These are phyloP conservation scores for Metallyticus violacea DNA, from an alignment of 2,888 invertebrate species.

Conservation along the genomic window DNA sequence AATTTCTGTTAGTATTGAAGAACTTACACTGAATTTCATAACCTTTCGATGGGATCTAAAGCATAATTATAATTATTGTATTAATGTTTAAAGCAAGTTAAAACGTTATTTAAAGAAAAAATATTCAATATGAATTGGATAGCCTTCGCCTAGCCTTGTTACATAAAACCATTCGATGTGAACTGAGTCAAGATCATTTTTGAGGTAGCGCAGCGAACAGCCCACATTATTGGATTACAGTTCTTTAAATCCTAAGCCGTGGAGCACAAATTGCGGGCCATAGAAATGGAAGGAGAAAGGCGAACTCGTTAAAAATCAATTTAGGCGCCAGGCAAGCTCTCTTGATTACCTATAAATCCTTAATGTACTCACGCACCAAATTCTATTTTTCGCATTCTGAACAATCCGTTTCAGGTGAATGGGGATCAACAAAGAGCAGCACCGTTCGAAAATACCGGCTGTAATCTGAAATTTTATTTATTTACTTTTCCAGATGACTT, in stretches of 20 bases:
- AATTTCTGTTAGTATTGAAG: too few relatives aligned
- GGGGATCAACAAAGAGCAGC: not conserved
- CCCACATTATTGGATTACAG: not conserved
- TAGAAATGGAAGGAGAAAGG: too few relatives aligned
- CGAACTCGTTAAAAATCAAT: not conserved
- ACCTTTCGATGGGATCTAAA: too few relatives aligned
- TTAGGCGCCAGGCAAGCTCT: not conserved
- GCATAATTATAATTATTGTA: too few relatives aligned
- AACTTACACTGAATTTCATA: too few relatives aligned
- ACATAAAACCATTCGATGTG: not conserved
- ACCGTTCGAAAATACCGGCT: not conserved
- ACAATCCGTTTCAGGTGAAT: not conserved
- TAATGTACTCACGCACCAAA: not conserved
- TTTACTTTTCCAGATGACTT: not conserved
- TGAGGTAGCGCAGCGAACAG: not conserved
- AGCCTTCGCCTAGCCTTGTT: not conserved
- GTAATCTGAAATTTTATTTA: not conserved
- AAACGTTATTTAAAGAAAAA: too few relatives aligned
- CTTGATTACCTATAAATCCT: not conserved
- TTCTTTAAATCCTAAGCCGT: not conserved
- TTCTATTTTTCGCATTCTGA: not conserved
- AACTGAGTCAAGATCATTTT: not conserved
- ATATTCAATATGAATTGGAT: not conserved
- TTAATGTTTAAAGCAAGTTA: too few relatives aligned
- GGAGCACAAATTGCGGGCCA: not conserved